These are phyloP conservation scores for Malurus cyaneus DNA, from an alignment of 2,113 vertebrate species.

Conservation along the genomic window DNA sequence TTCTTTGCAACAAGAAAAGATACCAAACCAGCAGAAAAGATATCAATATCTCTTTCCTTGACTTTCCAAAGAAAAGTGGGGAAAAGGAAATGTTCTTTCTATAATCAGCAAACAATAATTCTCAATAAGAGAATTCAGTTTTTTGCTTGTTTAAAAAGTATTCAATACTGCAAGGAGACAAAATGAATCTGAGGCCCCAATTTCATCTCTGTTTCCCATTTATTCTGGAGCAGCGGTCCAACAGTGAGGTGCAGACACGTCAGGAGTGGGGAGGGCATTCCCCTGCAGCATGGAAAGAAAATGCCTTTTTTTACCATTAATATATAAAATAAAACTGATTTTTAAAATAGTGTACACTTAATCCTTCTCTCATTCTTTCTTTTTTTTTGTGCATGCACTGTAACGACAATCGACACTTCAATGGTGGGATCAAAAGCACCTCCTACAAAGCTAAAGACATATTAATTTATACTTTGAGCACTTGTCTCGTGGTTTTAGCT, in stretches of 20 bases:
- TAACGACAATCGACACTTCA: not conserved
- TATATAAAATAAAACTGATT: not conserved
- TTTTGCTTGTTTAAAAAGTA: not conserved
- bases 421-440: not conserved
- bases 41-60: not conserved
- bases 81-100: not conserved
- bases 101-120: not conserved
- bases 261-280: no score
- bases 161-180: not conserved
- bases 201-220: not conserved
- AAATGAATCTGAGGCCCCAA: not conserved
- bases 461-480: not conserved
- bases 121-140: not conserved
- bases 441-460: not conserved
- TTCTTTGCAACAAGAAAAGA: no score
- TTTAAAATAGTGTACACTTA: not conserved
- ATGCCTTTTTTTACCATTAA: not conserved
- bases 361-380: not conserved
- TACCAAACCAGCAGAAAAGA: not conserved
- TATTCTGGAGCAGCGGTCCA: accelerated
- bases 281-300: not conserved
- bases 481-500: not conserved
- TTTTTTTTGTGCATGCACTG: not conserved
- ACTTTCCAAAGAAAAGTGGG: not conserved
- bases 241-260: no score